These are phyloP conservation scores for Pipa parva DNA, from an alignment of 2,113 vertebrate species.

Conservation along the genomic window DNA sequence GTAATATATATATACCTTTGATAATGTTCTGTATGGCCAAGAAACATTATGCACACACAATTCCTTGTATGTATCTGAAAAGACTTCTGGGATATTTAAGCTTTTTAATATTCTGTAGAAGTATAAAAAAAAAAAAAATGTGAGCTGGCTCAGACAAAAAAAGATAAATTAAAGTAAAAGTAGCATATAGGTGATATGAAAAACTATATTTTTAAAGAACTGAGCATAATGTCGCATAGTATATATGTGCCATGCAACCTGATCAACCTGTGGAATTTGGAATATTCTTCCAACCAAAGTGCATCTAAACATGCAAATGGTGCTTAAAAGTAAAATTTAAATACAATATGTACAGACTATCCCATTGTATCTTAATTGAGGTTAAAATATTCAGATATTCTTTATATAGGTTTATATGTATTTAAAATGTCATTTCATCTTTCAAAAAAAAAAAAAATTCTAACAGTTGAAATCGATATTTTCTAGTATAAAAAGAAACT, in stretches of 20 bases:
- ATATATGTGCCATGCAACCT: conserved; percentile 86
- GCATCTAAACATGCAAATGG: conserved; percentile 73
- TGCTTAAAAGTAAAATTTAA: conserved; percentile 66
- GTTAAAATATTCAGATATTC: conserved; percentile 64
- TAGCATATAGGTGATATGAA: conserved; percentile 70
- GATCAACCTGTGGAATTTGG: conserved; percentile 78
- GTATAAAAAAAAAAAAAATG: conserved; percentile 63
- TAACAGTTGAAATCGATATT: conserved; percentile 85
- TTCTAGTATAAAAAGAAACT: conserved; percentile 85
- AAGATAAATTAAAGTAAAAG: conserved; percentile 69
- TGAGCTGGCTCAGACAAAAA: conserved; percentile 87
- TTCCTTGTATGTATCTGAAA: conserved; percentile 21
- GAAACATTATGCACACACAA: conserved; percentile 44
- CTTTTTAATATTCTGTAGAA: conserved; percentile 56
- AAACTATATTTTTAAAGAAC: conserved; percentile 57
- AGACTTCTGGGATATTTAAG: conserved; percentile 57
- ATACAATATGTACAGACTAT: conserved; percentile 61
- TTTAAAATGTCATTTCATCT: conserved; percentile 80
- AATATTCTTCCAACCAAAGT: conserved; percentile 86
- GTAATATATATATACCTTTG: conserved; percentile 5
- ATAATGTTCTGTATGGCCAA: conserved; percentile 38
- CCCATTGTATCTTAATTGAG: conserved; percentile 70
- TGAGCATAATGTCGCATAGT: conserved; percentile 67
- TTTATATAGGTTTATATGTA: conserved; percentile 76
- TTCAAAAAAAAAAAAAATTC: conserved; percentile 62